Conservation (phyloP, 2,113 vertebrate genomes). For the Megalops atlanticus region DNA sequence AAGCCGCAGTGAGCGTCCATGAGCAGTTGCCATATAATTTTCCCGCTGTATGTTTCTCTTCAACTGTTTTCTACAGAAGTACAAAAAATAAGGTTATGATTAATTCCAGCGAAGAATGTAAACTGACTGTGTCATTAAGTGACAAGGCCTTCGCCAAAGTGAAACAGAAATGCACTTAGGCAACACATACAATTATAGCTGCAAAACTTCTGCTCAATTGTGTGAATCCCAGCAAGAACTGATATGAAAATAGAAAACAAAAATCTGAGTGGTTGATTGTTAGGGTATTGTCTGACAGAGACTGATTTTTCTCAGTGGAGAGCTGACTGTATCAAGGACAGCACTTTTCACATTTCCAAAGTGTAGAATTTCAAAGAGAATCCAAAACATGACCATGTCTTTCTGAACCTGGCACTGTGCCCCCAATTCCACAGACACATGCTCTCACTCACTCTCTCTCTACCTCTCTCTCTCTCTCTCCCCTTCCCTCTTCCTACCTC, state of each 20-base stretch:
- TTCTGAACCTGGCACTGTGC: neutral
- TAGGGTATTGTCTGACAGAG: neutral
- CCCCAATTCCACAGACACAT: too few species aligned
- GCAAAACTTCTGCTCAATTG: constrained; percentile 67
- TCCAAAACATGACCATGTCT: neutral
- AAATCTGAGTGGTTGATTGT: neutral
- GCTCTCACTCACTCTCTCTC: too few species aligned
- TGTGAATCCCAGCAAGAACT: constrained; percentile 67
- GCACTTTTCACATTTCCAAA: neutral
- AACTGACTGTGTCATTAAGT: constrained; percentile 69
- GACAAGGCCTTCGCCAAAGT: constrained; percentile 64
- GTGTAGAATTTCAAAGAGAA: neutral
- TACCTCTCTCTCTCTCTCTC: too few species aligned
- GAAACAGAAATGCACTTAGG: constrained; percentile 73
- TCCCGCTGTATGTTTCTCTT: constrained; percentile 36
- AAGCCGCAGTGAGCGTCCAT: neutral
- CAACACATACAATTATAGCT: constrained; percentile 75
- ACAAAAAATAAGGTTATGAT: constrained; percentile 54
- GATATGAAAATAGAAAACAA: constrained; percentile 54
- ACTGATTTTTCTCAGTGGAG: neutral
- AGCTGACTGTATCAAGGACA: neutral
- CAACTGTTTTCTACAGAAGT: constrained; percentile 54
- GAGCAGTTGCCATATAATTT: neutral
- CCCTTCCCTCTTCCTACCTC: too few species aligned
- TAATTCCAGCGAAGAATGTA: constrained; percentile 71